A percentile compares a stretch with the other conserved stretches of the same genome.
phyloP scores from a whole-genome alignment of 2,888 invertebrate genomes.

The Lamellibrachia columna region DNA sequence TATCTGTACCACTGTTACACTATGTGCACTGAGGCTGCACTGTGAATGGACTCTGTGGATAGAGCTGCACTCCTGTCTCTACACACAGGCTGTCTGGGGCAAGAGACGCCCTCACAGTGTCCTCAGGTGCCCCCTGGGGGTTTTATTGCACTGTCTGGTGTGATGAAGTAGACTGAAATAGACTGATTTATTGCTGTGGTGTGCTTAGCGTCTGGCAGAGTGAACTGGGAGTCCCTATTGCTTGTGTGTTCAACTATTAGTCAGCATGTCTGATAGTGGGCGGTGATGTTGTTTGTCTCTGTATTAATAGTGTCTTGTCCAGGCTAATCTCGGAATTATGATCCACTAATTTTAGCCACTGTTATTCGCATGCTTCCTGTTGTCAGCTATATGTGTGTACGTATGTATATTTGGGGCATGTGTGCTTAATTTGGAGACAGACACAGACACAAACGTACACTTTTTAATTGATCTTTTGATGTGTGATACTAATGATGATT shows the following conservation, averaged over 20 bases:
- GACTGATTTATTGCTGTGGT: background rate
- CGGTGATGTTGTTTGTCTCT: background rate
- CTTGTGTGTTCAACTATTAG: background rate
- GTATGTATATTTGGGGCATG: background rate
- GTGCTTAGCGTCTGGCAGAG: background rate
- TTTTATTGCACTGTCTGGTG: background rate
- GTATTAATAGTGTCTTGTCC: background rate
- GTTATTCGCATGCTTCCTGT: background rate
- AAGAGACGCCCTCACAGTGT: background rate
- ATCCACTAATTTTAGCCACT: background rate
- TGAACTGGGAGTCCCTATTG: background rate
- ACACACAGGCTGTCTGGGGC: background rate
- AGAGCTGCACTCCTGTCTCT: background rate
- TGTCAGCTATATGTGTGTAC: background rate
- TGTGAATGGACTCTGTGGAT: background rate
- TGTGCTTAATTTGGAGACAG: background rate
- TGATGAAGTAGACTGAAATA: background rate
- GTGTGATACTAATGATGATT: too few relatives aligned
- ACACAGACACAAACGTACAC: too few relatives aligned
- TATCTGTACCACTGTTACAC: background rate
- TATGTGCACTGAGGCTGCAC: conserved; percentile 6
- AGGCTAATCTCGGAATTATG: background rate
- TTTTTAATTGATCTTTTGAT: too few relatives aligned
- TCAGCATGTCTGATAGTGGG: background rate
- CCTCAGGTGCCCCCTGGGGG: background rate